Conservation (phyloP, 92 coral and sea anemone genomes). For the Phenganax subtilis region DNA sequence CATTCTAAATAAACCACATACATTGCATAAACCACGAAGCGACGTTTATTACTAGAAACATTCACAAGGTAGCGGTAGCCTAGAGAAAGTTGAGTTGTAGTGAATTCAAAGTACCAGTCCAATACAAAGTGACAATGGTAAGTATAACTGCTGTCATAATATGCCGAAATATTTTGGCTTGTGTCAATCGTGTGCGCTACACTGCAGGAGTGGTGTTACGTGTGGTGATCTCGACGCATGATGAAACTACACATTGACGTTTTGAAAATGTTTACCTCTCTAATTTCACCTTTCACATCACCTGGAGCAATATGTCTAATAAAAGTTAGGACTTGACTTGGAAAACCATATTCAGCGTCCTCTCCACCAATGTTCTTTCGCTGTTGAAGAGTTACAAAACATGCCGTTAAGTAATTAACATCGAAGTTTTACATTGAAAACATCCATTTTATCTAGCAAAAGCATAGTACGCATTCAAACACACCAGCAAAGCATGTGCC, state of each 20-base stretch:
- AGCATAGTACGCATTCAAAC: background rate
- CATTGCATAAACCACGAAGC: no score
- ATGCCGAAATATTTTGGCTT: no score
- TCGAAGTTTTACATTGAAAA: background rate
- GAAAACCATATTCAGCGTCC: conserved; percentile 32
- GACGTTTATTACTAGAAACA: no score
- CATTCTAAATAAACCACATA: conserved; percentile 43
- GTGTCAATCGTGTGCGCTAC: no score
- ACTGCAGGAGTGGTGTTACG: no score
- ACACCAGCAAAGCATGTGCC: conserved; percentile 52
- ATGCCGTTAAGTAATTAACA: background rate
- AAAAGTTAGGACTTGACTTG: conserved; percentile 29
- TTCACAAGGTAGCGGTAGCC: no score
- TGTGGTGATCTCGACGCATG: no score
- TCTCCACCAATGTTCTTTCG: conserved; percentile 43
- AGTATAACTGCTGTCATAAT: no score
- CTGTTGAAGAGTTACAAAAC: conserved; percentile 16
- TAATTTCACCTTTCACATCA: conserved; percentile 52
- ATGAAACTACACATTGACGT: conserved; percentile 10
- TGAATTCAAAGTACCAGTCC: no score
- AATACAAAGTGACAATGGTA: no score
- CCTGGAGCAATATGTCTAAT: conserved; percentile 49
- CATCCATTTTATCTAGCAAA: background rate
- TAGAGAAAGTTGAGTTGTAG: no score
- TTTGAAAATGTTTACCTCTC: conserved; percentile 45